Evolutionary conservation across 2,113 vertebrate species (phyloP).

Genomic region (Mandrillus leucophaeus): DNA sequence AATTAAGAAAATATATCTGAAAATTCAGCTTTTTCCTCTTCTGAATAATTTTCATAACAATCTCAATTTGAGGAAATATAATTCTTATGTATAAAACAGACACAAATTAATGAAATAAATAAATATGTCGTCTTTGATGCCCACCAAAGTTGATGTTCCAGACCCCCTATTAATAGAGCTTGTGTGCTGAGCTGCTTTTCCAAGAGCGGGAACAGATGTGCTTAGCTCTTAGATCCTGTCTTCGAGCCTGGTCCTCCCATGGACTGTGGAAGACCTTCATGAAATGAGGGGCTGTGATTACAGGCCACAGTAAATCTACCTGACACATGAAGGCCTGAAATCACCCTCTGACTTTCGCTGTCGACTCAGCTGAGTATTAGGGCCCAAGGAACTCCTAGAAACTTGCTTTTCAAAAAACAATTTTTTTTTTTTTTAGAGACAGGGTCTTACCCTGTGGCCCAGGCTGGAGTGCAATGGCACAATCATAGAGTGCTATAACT

Average conservation of each 20-base stretch:
- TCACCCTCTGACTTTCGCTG: not conserved
- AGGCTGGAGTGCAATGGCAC: too few species aligned
- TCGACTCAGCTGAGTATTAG: not conserved
- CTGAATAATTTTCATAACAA: conserved; percentile 3
- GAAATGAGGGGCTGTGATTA: not conserved
- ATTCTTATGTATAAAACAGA: not conserved
- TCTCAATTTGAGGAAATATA: not conserved
- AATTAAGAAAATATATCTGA: not conserved
- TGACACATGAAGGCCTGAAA: not conserved
- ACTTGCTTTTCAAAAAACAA: too few species aligned
- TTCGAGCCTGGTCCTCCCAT: not conserved
- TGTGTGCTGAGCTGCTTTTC: not conserved
- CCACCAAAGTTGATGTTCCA: not conserved
- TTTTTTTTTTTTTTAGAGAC: too few species aligned
- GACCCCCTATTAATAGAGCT: not conserved
- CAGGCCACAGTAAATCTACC: not conserved
- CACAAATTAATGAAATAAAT: not conserved
- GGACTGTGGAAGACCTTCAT: not conserved
- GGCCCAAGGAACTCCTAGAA: not conserved
- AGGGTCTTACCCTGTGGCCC: too few species aligned
- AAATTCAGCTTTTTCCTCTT: conserved; percentile 11
- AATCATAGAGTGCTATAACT: too few species aligned
- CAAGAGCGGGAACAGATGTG: not conserved
- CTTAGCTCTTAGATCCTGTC: not conserved
- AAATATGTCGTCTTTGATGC: not conserved